Conservation (phyloP, 1,140 invertebrate species). For the Idris sp. region DNA sequence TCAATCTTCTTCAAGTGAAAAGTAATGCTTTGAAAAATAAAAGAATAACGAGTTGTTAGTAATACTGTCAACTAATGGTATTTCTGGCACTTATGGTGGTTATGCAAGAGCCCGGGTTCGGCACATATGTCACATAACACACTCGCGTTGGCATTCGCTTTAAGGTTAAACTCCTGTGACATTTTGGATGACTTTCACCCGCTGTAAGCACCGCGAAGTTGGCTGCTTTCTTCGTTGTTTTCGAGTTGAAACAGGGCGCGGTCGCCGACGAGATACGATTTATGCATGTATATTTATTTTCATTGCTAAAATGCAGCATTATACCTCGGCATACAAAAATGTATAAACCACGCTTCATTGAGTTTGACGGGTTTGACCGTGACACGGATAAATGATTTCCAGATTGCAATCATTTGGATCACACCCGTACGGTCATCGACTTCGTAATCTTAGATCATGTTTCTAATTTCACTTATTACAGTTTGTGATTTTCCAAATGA, state of each 20-base stretch:
- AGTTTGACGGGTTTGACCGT: slow-evolving; percentile 53
- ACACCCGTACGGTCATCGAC: slow-evolving; percentile 44
- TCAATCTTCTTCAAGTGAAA: no score
- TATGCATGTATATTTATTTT: slow-evolving; percentile 38
- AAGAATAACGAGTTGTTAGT: slow-evolving; percentile 27
- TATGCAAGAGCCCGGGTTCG: slow-evolving; percentile 62
- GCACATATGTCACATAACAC: slow-evolving; percentile 64
- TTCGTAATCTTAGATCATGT: slow-evolving; percentile 13
- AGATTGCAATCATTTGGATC: slow-evolving; percentile 42
- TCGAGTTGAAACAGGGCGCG: slow-evolving; percentile 60
- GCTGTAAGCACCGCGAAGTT: slow-evolving; percentile 57
- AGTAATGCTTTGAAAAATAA: slow-evolving; percentile 45
- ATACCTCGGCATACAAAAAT: slow-evolving; percentile 23
- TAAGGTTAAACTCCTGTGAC: slow-evolving; percentile 66
- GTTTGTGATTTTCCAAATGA: slow-evolving; percentile 2
- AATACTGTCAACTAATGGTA: slow-evolving; percentile 59
- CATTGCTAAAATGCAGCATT: slow-evolving; percentile 33
- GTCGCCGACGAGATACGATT: slow-evolving; percentile 41
- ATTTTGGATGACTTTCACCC: slow-evolving; percentile 66
- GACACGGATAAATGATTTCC: slow-evolving; percentile 57
- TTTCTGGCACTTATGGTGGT: slow-evolving; percentile 62
- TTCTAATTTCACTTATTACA: slow-evolving; percentile 5
- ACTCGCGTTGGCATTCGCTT: slow-evolving; percentile 61
- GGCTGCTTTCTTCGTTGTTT: slow-evolving; percentile 64
- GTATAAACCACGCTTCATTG: slow-evolving; percentile 35